phyloP scores from a whole-genome alignment of 2,888 invertebrate genomes.

The Hypselothyrea guttata region DNA sequence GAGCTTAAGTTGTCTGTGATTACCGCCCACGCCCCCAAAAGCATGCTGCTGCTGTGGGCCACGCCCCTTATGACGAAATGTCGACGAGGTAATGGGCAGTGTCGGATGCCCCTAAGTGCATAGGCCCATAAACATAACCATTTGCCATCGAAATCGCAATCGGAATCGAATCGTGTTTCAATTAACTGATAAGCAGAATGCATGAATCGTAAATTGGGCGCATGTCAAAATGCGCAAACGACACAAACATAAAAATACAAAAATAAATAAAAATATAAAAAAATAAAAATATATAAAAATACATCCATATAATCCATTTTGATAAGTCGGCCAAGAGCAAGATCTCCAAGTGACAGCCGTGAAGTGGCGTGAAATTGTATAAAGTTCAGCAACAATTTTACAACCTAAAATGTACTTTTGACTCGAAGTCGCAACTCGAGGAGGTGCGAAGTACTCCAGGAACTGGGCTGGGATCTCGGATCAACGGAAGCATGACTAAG shows the following conservation, averaged over 20 bases:
- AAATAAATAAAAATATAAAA: background rate
- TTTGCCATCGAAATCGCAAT: conserved; percentile 14
- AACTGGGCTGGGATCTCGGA: conserved; percentile 16
- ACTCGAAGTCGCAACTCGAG: conserved; percentile 3
- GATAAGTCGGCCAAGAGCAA: conserved; percentile 69
- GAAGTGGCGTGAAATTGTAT: conserved; percentile 33
- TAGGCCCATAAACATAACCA: conserved; percentile 35
- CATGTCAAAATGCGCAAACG: conserved; percentile 5
- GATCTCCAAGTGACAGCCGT: conserved; percentile 48
- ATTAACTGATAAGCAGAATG: conserved; percentile 50
- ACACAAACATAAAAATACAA: background rate
- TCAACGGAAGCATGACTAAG: conserved; percentile 24
- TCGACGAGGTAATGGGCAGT: conserved; percentile 62
- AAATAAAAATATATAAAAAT: conserved; percentile 2
- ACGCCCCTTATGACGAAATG: conserved; percentile 57
- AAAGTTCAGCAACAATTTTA: conserved; percentile 16
- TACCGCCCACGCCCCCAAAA: conserved; percentile 5
- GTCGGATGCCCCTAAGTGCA: conserved; percentile 58
- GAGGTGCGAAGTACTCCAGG: conserved; percentile 39
- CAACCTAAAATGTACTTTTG: conserved; percentile 8
- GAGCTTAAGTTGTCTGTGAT: background rate
- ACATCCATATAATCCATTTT: conserved; percentile 3
- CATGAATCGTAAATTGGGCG: conserved; percentile 19
- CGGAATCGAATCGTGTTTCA: conserved; percentile 40
- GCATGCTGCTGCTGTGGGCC: conserved; percentile 15